These are phyloP conservation scores for Cyanistes caeruleus DNA, from an alignment of 2,113 vertebrate genomes.

Conservation along the genomic window DNA sequence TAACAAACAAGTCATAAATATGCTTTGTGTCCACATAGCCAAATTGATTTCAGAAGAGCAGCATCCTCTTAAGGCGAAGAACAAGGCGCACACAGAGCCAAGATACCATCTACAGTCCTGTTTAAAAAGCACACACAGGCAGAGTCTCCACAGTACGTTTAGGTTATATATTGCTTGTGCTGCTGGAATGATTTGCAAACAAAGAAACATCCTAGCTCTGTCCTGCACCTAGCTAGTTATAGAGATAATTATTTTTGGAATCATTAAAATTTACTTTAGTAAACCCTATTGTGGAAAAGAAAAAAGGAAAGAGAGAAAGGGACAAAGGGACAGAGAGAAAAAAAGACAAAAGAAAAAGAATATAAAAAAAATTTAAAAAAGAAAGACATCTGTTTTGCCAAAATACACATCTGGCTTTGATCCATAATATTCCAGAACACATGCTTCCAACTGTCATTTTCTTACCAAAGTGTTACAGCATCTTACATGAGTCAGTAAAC, in stretches of 20 bases:
- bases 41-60: not conserved
- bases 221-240: not conserved
- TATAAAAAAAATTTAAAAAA: too few relatives aligned
- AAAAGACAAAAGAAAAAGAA: not conserved
- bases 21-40: not conserved
- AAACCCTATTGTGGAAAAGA: not conserved
- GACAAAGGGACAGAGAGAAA: too few relatives aligned
- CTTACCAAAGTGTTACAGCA: constrained; percentile 28
- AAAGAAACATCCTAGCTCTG: not conserved
- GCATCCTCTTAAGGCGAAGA: not conserved
- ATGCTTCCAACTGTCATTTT: constrained; percentile 34
- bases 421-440: constrained; percentile 16
- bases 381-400: not conserved
- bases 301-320: not conserved
- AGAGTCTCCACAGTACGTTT: not conserved
- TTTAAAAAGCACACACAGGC: not conserved
- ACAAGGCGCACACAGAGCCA: not conserved
- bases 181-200: not conserved
- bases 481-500: constrained; percentile 55
- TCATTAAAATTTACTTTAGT: not conserved
- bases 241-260: not conserved
- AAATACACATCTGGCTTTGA: constrained; percentile 42
- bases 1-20: not conserved
- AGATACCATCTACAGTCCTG: not conserved
- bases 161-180: not conserved